These are phyloP conservation scores for Rhadina sibilatrix DNA, from an alignment of 2,113 vertebrate species.

Conservation along the genomic window DNA sequence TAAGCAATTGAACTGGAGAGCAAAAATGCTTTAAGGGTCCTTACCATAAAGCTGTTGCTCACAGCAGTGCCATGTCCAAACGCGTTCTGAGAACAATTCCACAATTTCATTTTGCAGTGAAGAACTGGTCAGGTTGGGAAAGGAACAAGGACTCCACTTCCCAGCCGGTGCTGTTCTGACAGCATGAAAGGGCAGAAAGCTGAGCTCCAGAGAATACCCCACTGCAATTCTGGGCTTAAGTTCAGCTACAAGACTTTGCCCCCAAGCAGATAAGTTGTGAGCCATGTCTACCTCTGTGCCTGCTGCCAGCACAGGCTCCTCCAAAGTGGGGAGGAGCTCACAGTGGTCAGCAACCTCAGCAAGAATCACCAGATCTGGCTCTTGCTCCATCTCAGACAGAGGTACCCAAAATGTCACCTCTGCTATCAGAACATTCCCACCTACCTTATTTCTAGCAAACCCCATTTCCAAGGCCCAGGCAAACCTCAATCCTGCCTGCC, in stretches of 20 bases:
- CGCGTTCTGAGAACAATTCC: slow-evolving; percentile 1
- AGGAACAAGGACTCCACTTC: neutral
- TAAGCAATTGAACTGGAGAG: neutral
- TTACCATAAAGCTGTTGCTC: slow-evolving; percentile 45
- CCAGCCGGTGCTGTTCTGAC: neutral
- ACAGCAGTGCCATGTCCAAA: neutral
- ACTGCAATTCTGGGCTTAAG: neutral
- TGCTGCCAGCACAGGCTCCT: neutral
- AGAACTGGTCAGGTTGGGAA: slow-evolving; percentile 13
- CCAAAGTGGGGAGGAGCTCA: neutral
- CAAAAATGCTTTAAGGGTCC: neutral
- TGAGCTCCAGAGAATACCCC: neutral
- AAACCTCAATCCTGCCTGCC: neutral
- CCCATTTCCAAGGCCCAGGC: neutral
- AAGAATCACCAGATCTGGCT: neutral
- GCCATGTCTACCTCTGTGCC: neutral
- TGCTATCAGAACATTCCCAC: neutral
- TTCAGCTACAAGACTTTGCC: slow-evolving; percentile 59
- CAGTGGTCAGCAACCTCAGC: neutral
- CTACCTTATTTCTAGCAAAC: neutral
- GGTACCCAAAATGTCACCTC: accelerated
- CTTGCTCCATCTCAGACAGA: neutral
- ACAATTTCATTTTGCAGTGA: neutral
- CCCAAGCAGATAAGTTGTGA: neutral
- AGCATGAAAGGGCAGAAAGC: neutral